Evolutionary conservation across 2,113 vertebrate genomes (phyloP).

Genomic region (Odobenus rosmarus): DNA sequence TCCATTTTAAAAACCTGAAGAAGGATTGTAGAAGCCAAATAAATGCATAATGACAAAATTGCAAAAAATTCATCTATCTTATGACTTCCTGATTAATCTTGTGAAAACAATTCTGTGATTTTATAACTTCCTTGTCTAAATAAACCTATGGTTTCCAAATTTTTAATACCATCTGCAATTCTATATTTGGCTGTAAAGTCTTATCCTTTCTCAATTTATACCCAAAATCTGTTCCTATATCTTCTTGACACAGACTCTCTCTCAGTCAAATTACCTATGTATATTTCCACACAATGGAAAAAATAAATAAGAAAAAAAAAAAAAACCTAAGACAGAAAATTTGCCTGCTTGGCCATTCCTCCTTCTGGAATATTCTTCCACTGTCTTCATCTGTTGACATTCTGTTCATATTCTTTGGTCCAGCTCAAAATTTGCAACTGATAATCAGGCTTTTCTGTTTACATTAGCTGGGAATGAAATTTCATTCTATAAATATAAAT

Average conservation of each 20-base stretch:
- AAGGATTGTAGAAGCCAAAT: not conserved
- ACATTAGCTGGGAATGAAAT: not conserved
- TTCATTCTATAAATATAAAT: not conserved
- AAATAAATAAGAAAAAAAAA: not conserved
- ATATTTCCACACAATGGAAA: not conserved
- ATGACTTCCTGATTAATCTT: slow-evolving; percentile 35
- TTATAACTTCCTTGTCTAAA: not conserved
- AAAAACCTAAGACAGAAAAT: not conserved
- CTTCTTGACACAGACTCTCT: not conserved
- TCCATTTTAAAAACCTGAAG: not conserved
- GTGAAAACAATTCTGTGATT: slow-evolving; percentile 9
- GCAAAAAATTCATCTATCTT: not conserved
- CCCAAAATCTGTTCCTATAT: not conserved
- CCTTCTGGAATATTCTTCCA: not conserved
- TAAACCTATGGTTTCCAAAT: slow-evolving; percentile 27
- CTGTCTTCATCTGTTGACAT: not conserved
- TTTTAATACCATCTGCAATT: slow-evolving; percentile 1
- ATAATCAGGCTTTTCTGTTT: not conserved
- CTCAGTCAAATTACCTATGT: not conserved
- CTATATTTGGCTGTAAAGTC: not conserved
- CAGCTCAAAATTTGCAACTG: not conserved
- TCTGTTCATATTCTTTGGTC: not conserved
- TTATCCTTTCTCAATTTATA: not conserved
- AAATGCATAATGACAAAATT: not conserved
- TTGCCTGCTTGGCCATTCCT: not conserved